Conservation (phyloP, 2,113 vertebrate genomes). For the Nothoprocta pentlandii region DNA sequence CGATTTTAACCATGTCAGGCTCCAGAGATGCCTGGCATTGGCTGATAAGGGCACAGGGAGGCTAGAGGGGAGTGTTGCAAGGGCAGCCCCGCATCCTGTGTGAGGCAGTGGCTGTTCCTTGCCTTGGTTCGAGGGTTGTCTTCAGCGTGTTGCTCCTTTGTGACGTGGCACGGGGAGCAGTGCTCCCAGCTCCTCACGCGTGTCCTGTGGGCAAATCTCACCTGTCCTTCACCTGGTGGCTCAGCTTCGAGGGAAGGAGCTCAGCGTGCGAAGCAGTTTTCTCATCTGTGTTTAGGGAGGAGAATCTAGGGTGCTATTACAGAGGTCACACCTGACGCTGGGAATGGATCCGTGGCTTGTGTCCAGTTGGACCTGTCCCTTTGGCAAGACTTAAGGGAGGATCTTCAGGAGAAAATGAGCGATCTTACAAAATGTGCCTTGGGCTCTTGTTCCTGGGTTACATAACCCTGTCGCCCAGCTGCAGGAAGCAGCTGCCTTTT, state of each 20-base stretch:
- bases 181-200: neutral
- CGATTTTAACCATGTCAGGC: neutral
- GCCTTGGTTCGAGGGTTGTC: neutral
- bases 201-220: neutral
- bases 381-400: neutral
- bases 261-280: neutral
- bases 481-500: neutral
- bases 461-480: neutral
- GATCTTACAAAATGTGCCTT: neutral
- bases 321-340: neutral
- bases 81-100: neutral
- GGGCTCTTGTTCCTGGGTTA: neutral
- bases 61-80: neutral
- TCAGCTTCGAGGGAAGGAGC: neutral
- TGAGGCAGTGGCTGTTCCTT: neutral
- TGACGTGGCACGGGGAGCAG: accelerated
- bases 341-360: neutral
- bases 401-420: neutral
- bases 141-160: neutral
- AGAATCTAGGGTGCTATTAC: neutral
- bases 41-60: neutral
- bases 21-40: neutral
- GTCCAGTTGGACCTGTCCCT: neutral
- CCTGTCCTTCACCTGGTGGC: neutral
- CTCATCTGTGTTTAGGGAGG: neutral